Percentiles rank a stretch among this genome's conserved stretches.
phyloP scores from a whole-genome alignment of 35 echinoderm and acorn worm genomes.

The Holothuria glaberrima region DNA sequence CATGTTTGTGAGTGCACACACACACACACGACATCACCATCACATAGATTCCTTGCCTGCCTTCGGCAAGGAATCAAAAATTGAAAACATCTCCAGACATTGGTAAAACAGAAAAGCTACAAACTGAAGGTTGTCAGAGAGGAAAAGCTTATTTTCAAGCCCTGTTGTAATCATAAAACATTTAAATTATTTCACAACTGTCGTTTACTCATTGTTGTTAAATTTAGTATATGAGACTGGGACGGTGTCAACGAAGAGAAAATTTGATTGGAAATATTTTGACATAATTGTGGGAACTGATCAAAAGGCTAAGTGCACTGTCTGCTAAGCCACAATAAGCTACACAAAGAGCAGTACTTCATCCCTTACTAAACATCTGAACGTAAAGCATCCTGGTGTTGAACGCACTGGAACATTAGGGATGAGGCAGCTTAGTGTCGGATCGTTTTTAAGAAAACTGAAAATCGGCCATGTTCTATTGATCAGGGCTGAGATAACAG shows the following conservation, averaged over 20 bases:
- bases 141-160: too few relatives aligned
- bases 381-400: not conserved
- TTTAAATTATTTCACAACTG: too few relatives aligned
- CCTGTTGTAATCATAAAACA: too few relatives aligned
- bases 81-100: too few relatives aligned
- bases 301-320: not conserved
- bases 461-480: slow-evolving; percentile 2
- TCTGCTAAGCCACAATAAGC: not conserved
- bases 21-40: too few relatives aligned
- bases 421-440: not conserved
- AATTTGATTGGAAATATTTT: not conserved
- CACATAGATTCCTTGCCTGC: too few relatives aligned
- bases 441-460: not conserved
- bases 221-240: not conserved
- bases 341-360: slow-evolving; percentile 14
- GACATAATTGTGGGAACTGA: not conserved
- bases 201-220: not conserved
- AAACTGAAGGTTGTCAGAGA: too few relatives aligned
- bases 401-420: not conserved
- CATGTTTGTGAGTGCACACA: too few relatives aligned
- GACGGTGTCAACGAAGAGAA: not conserved
- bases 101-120: too few relatives aligned
- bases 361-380: slow-evolving; percentile 13
- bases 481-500: slow-evolving; percentile 23
- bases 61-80: too few relatives aligned